A percentile compares a stretch with the other conserved stretches of the same genome.
Conservation (phyloP, 2,797 vertebrate species). For the Gymnodraco acuticeps region DNA sequence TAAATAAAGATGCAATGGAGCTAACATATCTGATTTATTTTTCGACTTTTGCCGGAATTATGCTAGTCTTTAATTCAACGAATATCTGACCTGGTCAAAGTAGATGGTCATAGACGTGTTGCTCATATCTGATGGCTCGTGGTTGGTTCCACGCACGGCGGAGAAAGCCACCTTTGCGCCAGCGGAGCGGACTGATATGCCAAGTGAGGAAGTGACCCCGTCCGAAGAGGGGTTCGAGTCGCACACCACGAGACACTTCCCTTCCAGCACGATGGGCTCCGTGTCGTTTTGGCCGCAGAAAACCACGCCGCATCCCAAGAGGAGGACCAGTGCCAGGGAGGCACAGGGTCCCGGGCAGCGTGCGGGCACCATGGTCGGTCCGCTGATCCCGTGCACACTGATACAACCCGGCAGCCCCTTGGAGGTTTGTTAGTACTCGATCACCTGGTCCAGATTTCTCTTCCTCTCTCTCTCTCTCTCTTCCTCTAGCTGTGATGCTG, state of each 20-base stretch:
- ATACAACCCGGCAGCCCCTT: slow-evolving; percentile 84
- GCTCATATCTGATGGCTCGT: slow-evolving; percentile 97
- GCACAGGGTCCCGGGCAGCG: slow-evolving; percentile 84
- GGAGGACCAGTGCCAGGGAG: slow-evolving; percentile 88
- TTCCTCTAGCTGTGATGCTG: slow-evolving; percentile 69
- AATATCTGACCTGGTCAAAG: slow-evolving; percentile 92
- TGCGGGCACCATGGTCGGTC: slow-evolving; percentile 86
- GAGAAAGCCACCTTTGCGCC: slow-evolving; percentile 92
- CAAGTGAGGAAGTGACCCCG: slow-evolving; percentile 94
- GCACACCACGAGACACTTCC: slow-evolving; percentile 98
- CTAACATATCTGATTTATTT: not conserved
- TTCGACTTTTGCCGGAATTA: not conserved
- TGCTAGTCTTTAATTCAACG: slow-evolving; percentile 21
- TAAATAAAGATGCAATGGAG: not conserved
- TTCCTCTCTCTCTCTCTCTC: slow-evolving; percentile 47
- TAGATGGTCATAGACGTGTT: slow-evolving; percentile 98
- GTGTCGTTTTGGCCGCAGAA: slow-evolving; percentile 94
- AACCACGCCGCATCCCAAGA: slow-evolving; percentile 86
- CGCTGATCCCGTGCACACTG: slow-evolving; percentile 83
- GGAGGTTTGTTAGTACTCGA: slow-evolving; percentile 85
- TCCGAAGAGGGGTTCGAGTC: slow-evolving; percentile 98
- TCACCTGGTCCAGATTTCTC: slow-evolving; percentile 84
- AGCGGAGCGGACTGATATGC: slow-evolving; percentile 94
- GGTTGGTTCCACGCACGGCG: slow-evolving; percentile 90
- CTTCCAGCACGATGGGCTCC: slow-evolving; percentile 97